A percentile compares a stretch with the other conserved stretches of the same genome.
Evolutionary conservation across 2,888 invertebrate genomes (phyloP).

Genomic region (Heterodera filipjevi): DNA sequence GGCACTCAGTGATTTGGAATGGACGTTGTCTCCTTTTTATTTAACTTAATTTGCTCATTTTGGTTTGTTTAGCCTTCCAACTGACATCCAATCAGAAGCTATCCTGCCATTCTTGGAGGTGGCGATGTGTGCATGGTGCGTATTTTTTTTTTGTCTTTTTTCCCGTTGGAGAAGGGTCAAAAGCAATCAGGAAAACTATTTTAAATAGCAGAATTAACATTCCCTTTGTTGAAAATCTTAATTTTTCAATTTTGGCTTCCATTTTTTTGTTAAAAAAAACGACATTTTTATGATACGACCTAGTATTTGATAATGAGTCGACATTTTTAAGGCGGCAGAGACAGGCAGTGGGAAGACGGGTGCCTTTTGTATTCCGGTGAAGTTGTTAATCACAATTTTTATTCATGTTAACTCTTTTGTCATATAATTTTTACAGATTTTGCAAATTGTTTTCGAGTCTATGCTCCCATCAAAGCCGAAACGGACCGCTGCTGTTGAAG

Average conservation of each 20-base stretch:
- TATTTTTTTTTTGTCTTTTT: too few species aligned
- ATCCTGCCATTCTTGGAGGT: slow-evolving; percentile 93
- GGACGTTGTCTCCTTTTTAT: slow-evolving; percentile 75
- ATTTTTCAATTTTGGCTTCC: background rate
- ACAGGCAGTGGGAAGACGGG: slow-evolving; percentile 99
- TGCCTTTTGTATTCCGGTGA: slow-evolving; percentile 87
- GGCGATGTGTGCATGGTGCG: slow-evolving; percentile 90
- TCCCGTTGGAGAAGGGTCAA: too few species aligned
- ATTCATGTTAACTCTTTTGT: background rate
- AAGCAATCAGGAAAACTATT: too few species aligned
- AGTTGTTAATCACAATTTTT: background rate
- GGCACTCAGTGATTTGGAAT: slow-evolving; percentile 95
- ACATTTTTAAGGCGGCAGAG: slow-evolving; percentile 79
- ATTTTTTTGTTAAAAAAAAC: too few species aligned
- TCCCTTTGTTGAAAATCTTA: too few species aligned
- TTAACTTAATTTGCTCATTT: background rate
- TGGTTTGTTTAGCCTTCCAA: slow-evolving; percentile 87
- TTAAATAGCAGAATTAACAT: too few species aligned
- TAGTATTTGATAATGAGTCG: too few species aligned
- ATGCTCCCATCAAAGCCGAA: slow-evolving; percentile 66
- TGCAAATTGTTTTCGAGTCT: slow-evolving; percentile 98
- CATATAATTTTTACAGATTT: slow-evolving; percentile 69
- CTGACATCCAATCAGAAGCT: slow-evolving; percentile 97
- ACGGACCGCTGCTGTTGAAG: slow-evolving; percentile 4
- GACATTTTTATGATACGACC: too few species aligned